Percentiles rank a stretch among this genome's conserved stretches.
Conservation (phyloP, 2,113 vertebrate genomes). For the Macrotus californicus region DNA sequence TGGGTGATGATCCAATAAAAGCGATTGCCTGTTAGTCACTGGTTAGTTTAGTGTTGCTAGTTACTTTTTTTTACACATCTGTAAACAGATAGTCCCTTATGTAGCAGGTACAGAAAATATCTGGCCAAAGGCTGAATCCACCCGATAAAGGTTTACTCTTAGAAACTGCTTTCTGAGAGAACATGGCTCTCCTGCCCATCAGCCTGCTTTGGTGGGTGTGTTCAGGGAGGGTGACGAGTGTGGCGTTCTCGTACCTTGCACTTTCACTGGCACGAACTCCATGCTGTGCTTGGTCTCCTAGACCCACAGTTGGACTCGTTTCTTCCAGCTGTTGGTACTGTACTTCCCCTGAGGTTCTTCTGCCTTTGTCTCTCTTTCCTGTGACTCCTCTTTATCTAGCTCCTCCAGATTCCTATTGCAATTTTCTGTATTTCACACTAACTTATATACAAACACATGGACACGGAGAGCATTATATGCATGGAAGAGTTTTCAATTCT, state of each 20-base stretch:
- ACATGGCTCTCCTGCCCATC: background rate
- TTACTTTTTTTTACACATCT: background rate
- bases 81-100: background rate
- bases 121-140: conserved; percentile 12
- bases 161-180: background rate
- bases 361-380: background rate
- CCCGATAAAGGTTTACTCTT: background rate
- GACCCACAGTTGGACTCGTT: background rate
- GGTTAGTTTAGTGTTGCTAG: background rate
- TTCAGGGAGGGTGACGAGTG: background rate
- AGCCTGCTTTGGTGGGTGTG: background rate
- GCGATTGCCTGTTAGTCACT: background rate
- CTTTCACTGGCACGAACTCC: fast-evolving
- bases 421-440: background rate
- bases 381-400: background rate
- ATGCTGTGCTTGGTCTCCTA: background rate
- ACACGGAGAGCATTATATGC: background rate
- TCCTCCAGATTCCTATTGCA: background rate
- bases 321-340: background rate
- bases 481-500: background rate
- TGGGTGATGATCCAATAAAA: background rate
- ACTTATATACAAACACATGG: background rate
- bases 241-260: fast-evolving
- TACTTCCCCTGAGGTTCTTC: background rate
- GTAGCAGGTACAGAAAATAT: background rate